Base-by-base conservation (phyloP, 2,113 vertebrate genomes). In the Axis porcinus region DNA sequence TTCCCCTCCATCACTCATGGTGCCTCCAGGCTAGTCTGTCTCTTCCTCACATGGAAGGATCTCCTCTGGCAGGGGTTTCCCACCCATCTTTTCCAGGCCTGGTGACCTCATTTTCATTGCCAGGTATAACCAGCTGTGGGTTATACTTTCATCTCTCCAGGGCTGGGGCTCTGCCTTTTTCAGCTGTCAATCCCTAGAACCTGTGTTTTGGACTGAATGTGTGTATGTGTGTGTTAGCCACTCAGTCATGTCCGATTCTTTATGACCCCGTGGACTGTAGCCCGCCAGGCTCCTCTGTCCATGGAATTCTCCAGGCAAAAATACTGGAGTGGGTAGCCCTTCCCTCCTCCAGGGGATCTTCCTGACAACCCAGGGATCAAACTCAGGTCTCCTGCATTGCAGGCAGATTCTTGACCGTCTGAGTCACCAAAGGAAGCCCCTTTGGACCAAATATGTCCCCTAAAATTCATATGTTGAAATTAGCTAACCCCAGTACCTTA, bases 1-100 rank as follows among this genome's bases (percentile, higher is more conserved):
- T 36, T 85, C n/a, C 28, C 3, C 57, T 30, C n/a, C n/a, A 3
- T 1, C 1, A 1, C 54, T 70, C 40, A 7, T 7, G 11, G 33
- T 7, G 36, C 6, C 28, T 40, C 33, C 7, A 3, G 2, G 10
- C 7, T 13, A 50, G 12, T 55, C 84, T 10, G 33, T 36, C 55
- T 83, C 67, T 27, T 40, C 30, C 9, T 84, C 45, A 33, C 27
- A 11, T 5, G 1, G 67, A 62, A 86, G 11, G 79, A 60, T 36
- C 54, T 54, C 74, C 54, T 52, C 19, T 60, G 70, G 50, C 7
- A 6, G 2, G 6, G 21, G 74, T 36, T 52, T 52, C n/a, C 45
- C 47, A 11, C 21, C 33, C 62, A 47, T 19, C 74, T 33, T 33
- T 33, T 36, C 55, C 62, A 55, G 40, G 47, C 64, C 62, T 1